Base-by-base conservation (phyloP, 35 echinoderm and acorn worm genomes). In the Lytechinus variegatus region DNA sequence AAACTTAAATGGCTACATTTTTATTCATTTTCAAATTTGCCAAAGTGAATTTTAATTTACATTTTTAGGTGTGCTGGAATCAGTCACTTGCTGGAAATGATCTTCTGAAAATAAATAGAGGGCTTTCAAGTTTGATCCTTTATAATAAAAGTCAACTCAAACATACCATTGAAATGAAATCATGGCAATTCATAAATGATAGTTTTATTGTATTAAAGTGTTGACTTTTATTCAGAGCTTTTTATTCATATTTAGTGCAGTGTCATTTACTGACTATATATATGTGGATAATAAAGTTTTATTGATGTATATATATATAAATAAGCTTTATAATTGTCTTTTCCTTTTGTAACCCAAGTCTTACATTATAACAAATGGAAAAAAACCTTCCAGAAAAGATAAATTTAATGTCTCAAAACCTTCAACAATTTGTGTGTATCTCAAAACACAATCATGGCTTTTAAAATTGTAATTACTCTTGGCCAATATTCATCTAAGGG, bases 231-330 rank as follows among this genome's bases (percentile, higher is more conserved):
- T 79, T 16, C 66, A 79, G 66, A 79, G 66, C 66, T n/a, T 79
- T 79, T 24, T 79, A 24, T 79, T 79, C 66, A 79, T 79, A 79
- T 79, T 79, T 79, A 79, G 66, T 79, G 66, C 66, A 79, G 66
- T 79, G 66, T 24, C 19, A 79, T 79, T 79, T 79, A 79, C 66
- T 79, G 66, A 79, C 66, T n/a, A 79, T 79, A 79, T 79, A 27
- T 79, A 79, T 79, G 66, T 79, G 66, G 19, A 79, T 79, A 16
- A 79, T n/a, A 79, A 24, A 79, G 66, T 79, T 79, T 79, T 79
- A 79, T 79, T 79, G 66, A 79, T 79, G 21, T 79, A 79, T 5
- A 16, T 79, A 16, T 79, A 79, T 79, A 79, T 79, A 24, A 79
- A 79, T 79, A 79, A 79, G 3, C 19, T 71, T 24, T 79, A 79